Base-by-base conservation (phyloP, 53 echinoderm and acorn worm species). In the Holothuria scabra region DNA sequence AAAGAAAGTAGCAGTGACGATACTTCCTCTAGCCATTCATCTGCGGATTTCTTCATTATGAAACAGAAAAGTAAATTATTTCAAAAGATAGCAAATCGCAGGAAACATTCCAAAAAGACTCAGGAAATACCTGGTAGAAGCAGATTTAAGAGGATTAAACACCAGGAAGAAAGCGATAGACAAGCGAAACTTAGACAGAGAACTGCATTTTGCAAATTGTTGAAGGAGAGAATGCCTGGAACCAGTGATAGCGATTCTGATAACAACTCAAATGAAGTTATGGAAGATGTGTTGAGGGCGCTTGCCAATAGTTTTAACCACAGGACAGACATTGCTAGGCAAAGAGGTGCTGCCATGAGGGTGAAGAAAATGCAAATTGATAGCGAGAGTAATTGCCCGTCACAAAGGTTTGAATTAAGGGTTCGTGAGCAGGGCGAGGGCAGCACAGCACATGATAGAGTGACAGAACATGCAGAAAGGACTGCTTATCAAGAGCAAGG, bases 41-140 rank as follows among this genome's bases (percentile, higher is more conserved):
- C 89, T 8, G 89, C 76, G 26, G 89, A 89, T 61, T 79, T 89
- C 49, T 79, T 85, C 59, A 85, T 89, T 74, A 89, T 89, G 89
- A 79, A 79, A 28, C 84, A 79, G 19, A 84, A 85, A 46, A 89
- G 85, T 82, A 78, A 80, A 57, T 38, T 89, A n/a, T 61, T 89
- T 61, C 84, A 85, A 32, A 78, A 80, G 13, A 89, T 89, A 49
- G 19, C 81, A 24, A 80, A 76, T 60, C 85, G 85, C 24, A 78
- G 80, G 60, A 89, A 89, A 69, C 83, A 74, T 56, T 70, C 84
- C 41, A 79, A 41, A 18, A 79, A 80, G 60, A 49, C 59, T 8
- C 49, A 21, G 38, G 85, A 46, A 7, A 19, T 80, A 23, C 30
- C 60, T 18, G 85, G 85, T 8, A 81, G 24, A 22, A 25, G 12